Evolutionary conservation across 2,797 vertebrate genomes (phyloP), one percentile per base, ranked within the genome.

Genomic region (Crax fasciolata): DNA sequence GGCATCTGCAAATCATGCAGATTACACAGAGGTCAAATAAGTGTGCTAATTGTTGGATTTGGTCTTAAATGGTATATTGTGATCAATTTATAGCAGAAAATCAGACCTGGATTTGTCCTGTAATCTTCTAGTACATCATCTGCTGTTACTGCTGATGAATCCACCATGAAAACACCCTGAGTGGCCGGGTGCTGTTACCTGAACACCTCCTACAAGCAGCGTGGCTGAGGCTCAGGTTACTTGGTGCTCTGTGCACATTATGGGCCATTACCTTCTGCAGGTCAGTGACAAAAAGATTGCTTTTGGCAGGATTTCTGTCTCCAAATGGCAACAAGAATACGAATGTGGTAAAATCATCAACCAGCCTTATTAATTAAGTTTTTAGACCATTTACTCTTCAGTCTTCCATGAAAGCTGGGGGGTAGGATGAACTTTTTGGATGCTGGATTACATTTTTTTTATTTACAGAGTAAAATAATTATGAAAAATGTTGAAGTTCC

Each of bases 391-490:
- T 94, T 95, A 76, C 67, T 88, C 73, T 90, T 87, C 46, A 57
- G 74, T 94, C 71, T 94, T 90, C 49, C 35, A 8, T 84, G 73
- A 71, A 52, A 88, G 41, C 35, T 93, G 73, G 67, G 73, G 71
- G 38, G 13, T 73, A 35, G 70, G 72, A 73, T 52, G 71, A 63
- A 88, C 77, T 79, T 2, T 66, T 89, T 91, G 52, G 87, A 87
- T 84, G 44, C 68, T 81, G 91, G 88, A 77, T 89, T 92, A 58
- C 58, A 68, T 94, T 91, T 94, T 92, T 94, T 80, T 25, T 93
- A 89, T 91, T 95, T 90, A 87, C 44, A 74, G 78, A 93, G 90
- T 90, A 92, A 95, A 95, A 84, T 66, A 88, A 75, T 83, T 44
- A 52, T 80, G 70, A 10, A 78, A 57, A 77, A 77, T 44, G 52